These are phyloP conservation scores for Poecilia velifera DNA, from an alignment of 2,797 vertebrate species.

Conservation along the genomic window DNA sequence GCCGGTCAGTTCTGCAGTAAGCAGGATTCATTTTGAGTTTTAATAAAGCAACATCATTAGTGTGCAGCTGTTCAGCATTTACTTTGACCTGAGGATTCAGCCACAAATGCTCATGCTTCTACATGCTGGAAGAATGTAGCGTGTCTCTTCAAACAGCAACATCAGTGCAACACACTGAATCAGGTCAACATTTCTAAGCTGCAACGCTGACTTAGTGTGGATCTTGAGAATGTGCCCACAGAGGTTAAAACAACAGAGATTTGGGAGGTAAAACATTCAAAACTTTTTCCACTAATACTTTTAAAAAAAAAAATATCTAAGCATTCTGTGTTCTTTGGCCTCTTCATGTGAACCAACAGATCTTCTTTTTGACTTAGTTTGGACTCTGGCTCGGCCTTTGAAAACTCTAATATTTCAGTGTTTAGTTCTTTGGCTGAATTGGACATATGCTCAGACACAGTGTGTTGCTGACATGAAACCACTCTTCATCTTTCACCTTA, in stretches of 20 bases:
- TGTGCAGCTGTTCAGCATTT: constrained; percentile 50
- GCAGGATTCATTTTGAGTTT: constrained; percentile 31
- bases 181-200: neutral
- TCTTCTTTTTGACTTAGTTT: neutral
- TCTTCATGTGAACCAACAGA: neutral
- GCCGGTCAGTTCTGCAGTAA: constrained; percentile 15
- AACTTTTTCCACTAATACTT: neutral
- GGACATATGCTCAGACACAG: neutral
- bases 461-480: neutral
- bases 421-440: neutral
- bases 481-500: neutral
- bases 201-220: neutral
- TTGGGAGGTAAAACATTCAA: neutral
- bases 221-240: neutral
- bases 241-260: neutral
- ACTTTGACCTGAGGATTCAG: constrained; percentile 44
- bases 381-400: neutral
- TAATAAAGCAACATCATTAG: constrained; percentile 25
- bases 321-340: neutral
- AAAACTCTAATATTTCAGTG: neutral
- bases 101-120: constrained; percentile 42
- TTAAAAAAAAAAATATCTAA: neutral
- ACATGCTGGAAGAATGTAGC: constrained; percentile 22
- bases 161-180: constrained; percentile 12
- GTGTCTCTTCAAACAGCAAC: constrained; percentile 24